Evolutionary conservation across 2,113 vertebrate species (phyloP), one percentile per base, ranked within the genome.

Genomic region (Heliornis fulica): DNA sequence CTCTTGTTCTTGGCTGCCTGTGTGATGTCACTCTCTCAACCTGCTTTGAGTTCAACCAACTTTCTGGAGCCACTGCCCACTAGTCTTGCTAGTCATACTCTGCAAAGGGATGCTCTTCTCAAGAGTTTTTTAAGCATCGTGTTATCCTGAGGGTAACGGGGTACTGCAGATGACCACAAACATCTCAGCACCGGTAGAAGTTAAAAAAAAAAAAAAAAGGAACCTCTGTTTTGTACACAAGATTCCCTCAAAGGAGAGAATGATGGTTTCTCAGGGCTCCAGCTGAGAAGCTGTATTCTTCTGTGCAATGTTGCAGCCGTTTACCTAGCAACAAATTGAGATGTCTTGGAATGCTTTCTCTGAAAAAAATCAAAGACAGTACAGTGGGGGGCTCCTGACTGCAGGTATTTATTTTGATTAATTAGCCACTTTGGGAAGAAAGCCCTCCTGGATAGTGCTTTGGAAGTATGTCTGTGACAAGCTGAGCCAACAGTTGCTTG

Each of bases 391-490:
- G 34, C 11, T 96, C 56, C 53, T 3, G n/a, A 85, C 70, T 83
- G 56, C 48, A 95, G 88, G 77, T 93, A 90, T 96, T 96, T 94
- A 84, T 96, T 95, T 90, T 85, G 83, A 93, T 96, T 95, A 94
- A 92, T 96, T 95, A 91, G 40, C 74, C 46, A 85, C 85, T 94
- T 90, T 57, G 56, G 13, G 43, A 94, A 93, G 84, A 94, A 94
- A 95, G 36, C 32, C 46, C 34, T 82, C 64, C 68, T 84, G 61
- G 60, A 65, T 4, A 74, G 82, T 54, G 65, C 84, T 94, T 89
- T 57, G 66, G 80, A 94, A 92, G 34, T 51, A 46, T 38, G 21
- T 61, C 81, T 77, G 40, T 83, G 65, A 26, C 32, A 59, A 96
- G 34, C 80, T 83, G 63, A 66, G 54, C n/a, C 51, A 64, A n/a